phyloP scores from a whole-genome alignment of 2,797 vertebrate genomes.

The Pelochelys cantorii region DNA sequence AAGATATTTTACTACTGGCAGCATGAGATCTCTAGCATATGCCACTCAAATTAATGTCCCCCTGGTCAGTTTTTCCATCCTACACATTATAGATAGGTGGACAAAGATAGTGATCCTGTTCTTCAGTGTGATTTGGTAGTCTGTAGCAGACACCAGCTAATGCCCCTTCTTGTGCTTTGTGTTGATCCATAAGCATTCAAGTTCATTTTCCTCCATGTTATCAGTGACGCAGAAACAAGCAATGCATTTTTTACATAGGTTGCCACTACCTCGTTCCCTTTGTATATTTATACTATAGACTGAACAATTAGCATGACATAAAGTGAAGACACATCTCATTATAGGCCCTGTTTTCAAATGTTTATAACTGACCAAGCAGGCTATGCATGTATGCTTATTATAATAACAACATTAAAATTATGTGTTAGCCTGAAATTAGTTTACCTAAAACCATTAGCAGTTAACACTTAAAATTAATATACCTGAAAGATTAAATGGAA shows the following conservation, averaged over 20 bases:
- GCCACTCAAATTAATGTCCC: not conserved
- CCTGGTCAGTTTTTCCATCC: not conserved
- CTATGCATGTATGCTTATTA: not conserved
- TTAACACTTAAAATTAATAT: not conserved
- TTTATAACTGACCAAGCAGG: not conserved
- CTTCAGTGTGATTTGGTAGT: not conserved
- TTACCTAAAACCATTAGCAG: not conserved
- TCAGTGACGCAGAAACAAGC: not conserved
- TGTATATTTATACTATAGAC: not conserved
- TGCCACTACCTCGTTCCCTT: not conserved
- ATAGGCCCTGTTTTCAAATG: conserved; percentile 7
- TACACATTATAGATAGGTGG: not conserved
- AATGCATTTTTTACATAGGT: not conserved
- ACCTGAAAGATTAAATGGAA: not conserved
- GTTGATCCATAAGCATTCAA: not conserved
- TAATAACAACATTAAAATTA: not conserved
- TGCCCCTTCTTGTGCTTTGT: not conserved
- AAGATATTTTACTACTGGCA: not conserved
- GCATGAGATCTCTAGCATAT: not conserved
- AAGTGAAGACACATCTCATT: conserved; percentile 9
- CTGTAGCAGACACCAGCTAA: not conserved
- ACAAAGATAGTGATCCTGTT: not conserved
- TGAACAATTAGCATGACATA: conserved; percentile 49
- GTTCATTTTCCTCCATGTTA: not conserved
- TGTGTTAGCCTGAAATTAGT: not conserved